Conservation (phyloP, 2,797 vertebrate genomes). For the Pogonophryne albipinna region DNA sequence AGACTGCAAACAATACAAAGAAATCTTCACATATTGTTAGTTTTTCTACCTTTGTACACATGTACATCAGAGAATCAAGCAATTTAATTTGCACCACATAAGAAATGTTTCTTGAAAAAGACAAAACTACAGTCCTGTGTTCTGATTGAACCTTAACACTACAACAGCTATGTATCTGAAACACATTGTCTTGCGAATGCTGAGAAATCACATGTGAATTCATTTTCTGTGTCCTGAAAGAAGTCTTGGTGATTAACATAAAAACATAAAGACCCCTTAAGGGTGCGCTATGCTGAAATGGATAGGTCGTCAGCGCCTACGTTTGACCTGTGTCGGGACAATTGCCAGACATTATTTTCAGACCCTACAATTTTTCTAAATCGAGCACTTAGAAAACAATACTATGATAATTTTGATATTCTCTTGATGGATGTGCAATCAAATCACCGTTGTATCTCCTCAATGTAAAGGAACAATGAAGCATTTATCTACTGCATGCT, state of each 20-base stretch:
- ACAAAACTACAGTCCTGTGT: constrained; percentile 73
- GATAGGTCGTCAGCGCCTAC: constrained; percentile 25
- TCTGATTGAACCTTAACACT: constrained; percentile 63
- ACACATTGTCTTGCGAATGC: constrained; percentile 19
- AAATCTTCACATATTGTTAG: constrained; percentile 68
- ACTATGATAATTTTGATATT: constrained; percentile 54
- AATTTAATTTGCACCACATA: constrained; percentile 58
- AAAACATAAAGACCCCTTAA: background rate
- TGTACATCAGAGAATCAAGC: constrained; percentile 70
- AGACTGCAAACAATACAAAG: constrained; percentile 68
- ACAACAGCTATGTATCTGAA: constrained; percentile 33
- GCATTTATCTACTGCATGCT: constrained; percentile 70
- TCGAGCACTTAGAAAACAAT: constrained; percentile 34
- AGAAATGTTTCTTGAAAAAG: constrained; percentile 57
- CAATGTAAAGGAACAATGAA: constrained; percentile 66
- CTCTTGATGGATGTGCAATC: constrained; percentile 72
- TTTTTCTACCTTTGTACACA: constrained; percentile 74
- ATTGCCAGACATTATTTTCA: background rate
- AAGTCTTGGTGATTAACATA: constrained; percentile 9
- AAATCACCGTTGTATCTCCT: constrained; percentile 57
- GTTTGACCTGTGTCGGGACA: constrained; percentile 3
- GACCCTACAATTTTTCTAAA: background rate
- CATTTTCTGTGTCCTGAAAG: constrained; percentile 25
- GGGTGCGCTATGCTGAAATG: constrained; percentile 33
- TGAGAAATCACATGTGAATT: constrained; percentile 21